These are phyloP conservation scores for Pterostichus niger DNA, from an alignment of 2,888 invertebrate species.

Conservation along the genomic window DNA sequence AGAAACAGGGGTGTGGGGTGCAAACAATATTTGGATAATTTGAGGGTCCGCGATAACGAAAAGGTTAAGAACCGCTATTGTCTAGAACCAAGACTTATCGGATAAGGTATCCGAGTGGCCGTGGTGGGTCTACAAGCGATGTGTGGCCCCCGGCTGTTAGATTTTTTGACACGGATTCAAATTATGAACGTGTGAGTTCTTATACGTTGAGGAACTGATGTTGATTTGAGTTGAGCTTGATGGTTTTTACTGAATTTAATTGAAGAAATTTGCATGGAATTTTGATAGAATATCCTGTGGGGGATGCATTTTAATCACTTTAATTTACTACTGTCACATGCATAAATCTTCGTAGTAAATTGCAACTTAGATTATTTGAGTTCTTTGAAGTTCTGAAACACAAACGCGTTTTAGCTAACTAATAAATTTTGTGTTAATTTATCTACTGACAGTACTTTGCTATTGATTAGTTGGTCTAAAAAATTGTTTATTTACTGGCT, in stretches of 20 bases:
- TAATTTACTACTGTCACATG: no score
- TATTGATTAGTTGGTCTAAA: no score
- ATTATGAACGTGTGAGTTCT: slow-evolving; percentile 28
- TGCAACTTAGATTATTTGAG: no score
- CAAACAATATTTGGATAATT: no score
- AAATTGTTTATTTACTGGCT: no score
- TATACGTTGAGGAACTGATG: neutral
- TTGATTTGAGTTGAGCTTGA: neutral
- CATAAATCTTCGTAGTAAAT: no score
- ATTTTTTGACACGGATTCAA: slow-evolving; percentile 17
- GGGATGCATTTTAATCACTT: slow-evolving; percentile 4
- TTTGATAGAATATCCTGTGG: slow-evolving; percentile 12
- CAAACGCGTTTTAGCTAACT: no score
- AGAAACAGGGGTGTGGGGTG: no score
- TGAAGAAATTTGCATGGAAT: slow-evolving; percentile 42
- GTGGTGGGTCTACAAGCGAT: neutral
- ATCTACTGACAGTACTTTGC: no score
- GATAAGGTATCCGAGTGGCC: neutral
- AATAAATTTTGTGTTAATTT: no score
- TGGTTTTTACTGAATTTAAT: slow-evolving; percentile 20
- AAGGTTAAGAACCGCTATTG: neutral
- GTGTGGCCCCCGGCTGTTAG: slow-evolving; percentile 10
- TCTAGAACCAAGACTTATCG: neutral
- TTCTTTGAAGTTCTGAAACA: no score
- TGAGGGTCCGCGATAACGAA: no score